These are phyloP conservation scores for Polymixis flavicincta DNA, from an alignment of 2,888 invertebrate species.

Conservation along the genomic window DNA sequence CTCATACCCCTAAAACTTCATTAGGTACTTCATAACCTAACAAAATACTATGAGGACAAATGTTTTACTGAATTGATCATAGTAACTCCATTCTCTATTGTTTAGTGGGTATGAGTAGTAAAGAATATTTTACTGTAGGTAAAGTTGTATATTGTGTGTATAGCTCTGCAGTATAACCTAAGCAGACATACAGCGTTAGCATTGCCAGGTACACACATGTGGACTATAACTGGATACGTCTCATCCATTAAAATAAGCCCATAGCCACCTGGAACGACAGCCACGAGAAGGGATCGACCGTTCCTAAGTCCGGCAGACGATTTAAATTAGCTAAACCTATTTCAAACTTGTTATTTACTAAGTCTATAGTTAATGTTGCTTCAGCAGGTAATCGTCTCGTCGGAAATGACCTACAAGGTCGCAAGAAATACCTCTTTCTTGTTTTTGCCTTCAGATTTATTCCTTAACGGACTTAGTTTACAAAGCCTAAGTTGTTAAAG, in stretches of 20 bases:
- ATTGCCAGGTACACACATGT: no score
- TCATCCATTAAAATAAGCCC: constrained; percentile 21
- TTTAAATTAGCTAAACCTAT: constrained; percentile 25
- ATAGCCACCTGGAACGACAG: constrained; percentile 12
- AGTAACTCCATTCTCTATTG: no score
- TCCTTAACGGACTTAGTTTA: constrained; percentile 34
- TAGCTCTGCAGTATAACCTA: no score
- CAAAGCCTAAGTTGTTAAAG: no score
- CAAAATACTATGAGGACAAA: no score
- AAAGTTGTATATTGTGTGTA: no score
- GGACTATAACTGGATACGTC: no score
- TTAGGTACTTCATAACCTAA: no score
- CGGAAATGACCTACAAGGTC: constrained; percentile 25
- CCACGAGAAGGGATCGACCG: background rate
- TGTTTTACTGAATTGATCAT: no score
- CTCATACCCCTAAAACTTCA: no score
- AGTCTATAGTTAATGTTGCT: constrained; percentile 24
- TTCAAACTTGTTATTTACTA: constrained; percentile 17
- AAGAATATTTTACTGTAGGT: no score
- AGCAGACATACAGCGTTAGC: no score
- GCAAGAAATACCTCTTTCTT: constrained; percentile 20
- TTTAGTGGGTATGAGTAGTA: background rate
- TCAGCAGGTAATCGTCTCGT: constrained; percentile 34
- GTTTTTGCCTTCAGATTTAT: constrained; percentile 38
- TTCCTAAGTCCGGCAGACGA: constrained; percentile 3